Evolutionary conservation across 1,140 invertebrate genomes (phyloP).

Genomic region (Rhyzopertha dominica): DNA sequence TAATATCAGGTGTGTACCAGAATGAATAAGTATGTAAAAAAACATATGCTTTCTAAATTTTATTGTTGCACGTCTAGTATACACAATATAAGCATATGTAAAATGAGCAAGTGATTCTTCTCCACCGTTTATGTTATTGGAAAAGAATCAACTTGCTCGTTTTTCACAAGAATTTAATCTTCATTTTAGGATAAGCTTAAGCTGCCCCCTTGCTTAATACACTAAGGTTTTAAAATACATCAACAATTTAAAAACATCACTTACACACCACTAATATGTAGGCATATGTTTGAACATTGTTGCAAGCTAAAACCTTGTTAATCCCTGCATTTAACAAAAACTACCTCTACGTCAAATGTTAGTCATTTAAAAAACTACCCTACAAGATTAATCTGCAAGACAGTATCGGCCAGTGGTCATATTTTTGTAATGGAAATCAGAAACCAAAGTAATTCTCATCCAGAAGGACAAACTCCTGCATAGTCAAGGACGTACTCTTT

Average conservation of each 20-base stretch:
- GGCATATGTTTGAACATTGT: not conserved
- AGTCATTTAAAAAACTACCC: conserved; percentile 11
- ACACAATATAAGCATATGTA: no score
- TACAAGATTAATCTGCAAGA: conserved; percentile 1
- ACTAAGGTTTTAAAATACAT: conserved; percentile 20
- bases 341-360: conserved; percentile 12
- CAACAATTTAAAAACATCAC: conserved; percentile 15
- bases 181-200: conserved; percentile 30
- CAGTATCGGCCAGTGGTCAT: not conserved
- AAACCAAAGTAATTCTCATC: conserved; percentile 12
- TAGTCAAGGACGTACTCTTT: conserved; percentile 34
- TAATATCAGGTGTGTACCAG: no score
- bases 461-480: conserved; percentile 18
- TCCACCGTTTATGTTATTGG: no score
- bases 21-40: no score
- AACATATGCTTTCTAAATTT: no score
- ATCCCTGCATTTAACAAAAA: conserved; percentile 14
- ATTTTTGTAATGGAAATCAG: conserved; percentile 17
- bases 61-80: no score
- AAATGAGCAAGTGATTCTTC: no score
- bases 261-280: conserved; percentile 3
- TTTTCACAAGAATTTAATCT: no score
- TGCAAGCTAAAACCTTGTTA: conserved; percentile 11
- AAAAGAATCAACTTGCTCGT: no score
- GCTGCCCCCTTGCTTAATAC: conserved; percentile 43